Evolutionary conservation across 2,888 invertebrate genomes (phyloP).

Genomic region (Cinara cedri): DNA sequence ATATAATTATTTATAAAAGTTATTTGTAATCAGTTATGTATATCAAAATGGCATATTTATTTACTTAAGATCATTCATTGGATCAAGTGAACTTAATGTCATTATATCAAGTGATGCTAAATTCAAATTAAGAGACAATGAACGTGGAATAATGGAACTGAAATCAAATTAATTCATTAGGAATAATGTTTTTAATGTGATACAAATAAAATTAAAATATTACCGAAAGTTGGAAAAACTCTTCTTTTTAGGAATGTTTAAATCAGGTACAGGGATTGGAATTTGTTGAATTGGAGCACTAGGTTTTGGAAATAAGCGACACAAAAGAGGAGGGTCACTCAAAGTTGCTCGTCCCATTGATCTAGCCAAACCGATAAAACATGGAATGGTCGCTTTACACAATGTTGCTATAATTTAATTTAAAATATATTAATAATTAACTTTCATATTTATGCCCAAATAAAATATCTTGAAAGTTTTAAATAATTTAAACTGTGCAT

Average conservation of each 20-base stretch:
- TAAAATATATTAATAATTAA: neutral
- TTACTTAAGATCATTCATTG: constrained; percentile 61
- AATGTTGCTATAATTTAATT: constrained; percentile 68
- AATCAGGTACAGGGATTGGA: constrained; percentile 62
- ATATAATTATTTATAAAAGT: constrained; percentile 20
- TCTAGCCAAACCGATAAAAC: constrained; percentile 84
- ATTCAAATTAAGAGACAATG: constrained; percentile 82
- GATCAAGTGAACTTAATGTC: constrained; percentile 61
- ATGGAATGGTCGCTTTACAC: constrained; percentile 84
- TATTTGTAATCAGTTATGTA: neutral
- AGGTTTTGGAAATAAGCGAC: constrained; percentile 82
- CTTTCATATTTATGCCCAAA: neutral
- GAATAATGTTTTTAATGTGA: neutral
- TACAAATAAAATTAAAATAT: constrained; percentile 17
- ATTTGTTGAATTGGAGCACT: constrained; percentile 68
- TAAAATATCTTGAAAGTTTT: neutral
- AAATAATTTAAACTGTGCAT: neutral
- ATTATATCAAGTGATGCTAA: constrained; percentile 65
- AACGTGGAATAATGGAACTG: constrained; percentile 88
- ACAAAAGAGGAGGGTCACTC: constrained; percentile 79
- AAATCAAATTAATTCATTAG: constrained; percentile 60
- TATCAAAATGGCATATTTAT: constrained; percentile 19
- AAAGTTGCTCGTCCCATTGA: constrained; percentile 89
- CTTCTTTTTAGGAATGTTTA: constrained; percentile 61
- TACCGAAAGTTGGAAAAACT: constrained; percentile 64